Evolutionary conservation across 2,797 vertebrate species (phyloP), one percentile per base, ranked within the genome.

Genomic region (Tokudaia tokunoshimensis): DNA sequence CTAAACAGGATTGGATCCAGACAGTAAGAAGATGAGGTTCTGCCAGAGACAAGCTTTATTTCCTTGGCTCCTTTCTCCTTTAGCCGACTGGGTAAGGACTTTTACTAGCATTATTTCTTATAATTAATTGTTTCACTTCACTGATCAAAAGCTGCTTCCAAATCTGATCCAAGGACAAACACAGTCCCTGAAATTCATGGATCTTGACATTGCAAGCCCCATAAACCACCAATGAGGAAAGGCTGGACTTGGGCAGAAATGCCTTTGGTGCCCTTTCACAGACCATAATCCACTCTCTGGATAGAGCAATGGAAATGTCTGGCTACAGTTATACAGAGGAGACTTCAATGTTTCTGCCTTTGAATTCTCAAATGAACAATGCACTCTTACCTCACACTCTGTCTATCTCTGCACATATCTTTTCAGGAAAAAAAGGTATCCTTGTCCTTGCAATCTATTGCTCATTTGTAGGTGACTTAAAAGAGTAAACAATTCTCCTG

Each of bases 101-200:
- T 96, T 92, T 90, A 80, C 95, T 86, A 92, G 96, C 93, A 96
- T 98, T 98, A 98, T 97, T 96, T 97, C 97, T 97, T 97, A 94
- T 98, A 98, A 98, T 98, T 98, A 98, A 98, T 98, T 97, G 98
- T 97, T 98, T 98, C 96, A 97, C 98, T 98, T 98, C 98, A 95
- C 95, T 98, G 96, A 96, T 97, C 97, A 97, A 98, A 97, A 97
- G 96, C 95, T 96, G 93, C 94, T 97, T 97, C 96, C 96, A 98
- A 96, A 95, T 97, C 93, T 94, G 93, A 97, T 96, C 96, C 98
- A 98, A 98, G 97, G 98, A 98, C 97, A 97, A 96, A 84, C 70
- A 95, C 92, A 96, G 97, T 97, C 97, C 94, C 98, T 97, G 96
- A 97, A 97, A 98, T 98, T 98, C 98, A 98, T 97, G 92, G 97